Base-by-base conservation (phyloP, 53 echinoderm and acorn worm species). In the Stichopus horrens region DNA sequence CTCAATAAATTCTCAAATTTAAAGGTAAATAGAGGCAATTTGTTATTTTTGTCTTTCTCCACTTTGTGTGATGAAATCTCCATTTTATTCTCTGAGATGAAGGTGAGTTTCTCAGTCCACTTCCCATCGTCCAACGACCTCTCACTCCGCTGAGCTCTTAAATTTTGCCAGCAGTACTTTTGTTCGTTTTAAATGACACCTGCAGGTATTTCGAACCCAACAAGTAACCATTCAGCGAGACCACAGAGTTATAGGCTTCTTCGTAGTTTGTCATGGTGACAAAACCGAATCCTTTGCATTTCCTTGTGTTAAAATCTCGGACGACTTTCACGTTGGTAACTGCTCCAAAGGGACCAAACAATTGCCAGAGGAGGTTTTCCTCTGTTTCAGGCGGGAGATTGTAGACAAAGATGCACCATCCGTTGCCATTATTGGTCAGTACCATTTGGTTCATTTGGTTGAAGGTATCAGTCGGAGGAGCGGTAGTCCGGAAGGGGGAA, bases 381-480 rank as follows among this genome's bases (percentile, higher is more conserved):
- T 99, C 99, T 18, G 94, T 96, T 54, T 99, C 99, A 9, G 94
- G 94, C 4, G 96, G 94, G 9, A 99, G 96, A 88, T 99, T 99
- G 94, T 99, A 99, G 75, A 99, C 99, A 76, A 99, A 99, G 80
- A 99, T 94, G 77, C 96, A 96, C 99, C 99, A 99, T 53, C 99
- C 99, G 23, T 99, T 93, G 21, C 99, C 99, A 23, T 99, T 99
- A 92, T 99, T 99, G 71, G 94, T 99, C 90, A 99, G 91, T 53
- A 94, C 95, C 90, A 96, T 94, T 19, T 96, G 90, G 66, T 94
- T 95, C 95, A 96, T 95, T 66, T 92, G 88, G 77, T 90, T 92
- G 53, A 99, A 91, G 55, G 96, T 90, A 23, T 96, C 99, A 21
- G 91, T 76, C 9, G 85, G 85, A 8, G 85, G 37, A 11, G 85